Percentiles rank a stretch among this genome's conserved stretches.
Evolutionary conservation across 2,113 vertebrate species (phyloP).

Genomic region (Mionectes macconnelli): DNA sequence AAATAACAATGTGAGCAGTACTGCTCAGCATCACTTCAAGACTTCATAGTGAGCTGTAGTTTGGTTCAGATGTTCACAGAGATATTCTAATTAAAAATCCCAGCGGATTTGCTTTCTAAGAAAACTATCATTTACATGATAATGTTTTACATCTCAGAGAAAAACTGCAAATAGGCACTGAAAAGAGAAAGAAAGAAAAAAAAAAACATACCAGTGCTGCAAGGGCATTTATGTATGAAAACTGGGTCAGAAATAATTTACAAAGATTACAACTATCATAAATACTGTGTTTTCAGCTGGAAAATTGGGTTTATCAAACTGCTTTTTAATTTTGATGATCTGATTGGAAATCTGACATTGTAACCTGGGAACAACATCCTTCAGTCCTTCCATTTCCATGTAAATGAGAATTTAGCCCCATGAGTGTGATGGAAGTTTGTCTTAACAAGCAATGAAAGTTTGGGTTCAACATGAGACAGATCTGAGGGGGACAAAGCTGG

Average conservation of each 20-base stretch:
- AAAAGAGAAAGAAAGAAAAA: neutral
- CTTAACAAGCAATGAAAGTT: neutral
- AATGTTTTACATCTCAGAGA: slow-evolving; percentile 18
- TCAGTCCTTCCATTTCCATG: neutral
- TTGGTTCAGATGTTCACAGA: slow-evolving; percentile 24
- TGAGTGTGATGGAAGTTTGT: neutral
- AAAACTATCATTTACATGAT: slow-evolving; percentile 39
- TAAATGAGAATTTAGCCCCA: neutral
- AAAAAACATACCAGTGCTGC: neutral
- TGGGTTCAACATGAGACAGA: neutral
- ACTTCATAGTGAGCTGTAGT: neutral
- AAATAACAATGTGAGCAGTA: neutral
- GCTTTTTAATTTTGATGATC: slow-evolving; percentile 1
- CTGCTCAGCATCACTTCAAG: neutral
- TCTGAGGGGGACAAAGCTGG: neutral
- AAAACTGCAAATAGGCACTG: slow-evolving; percentile 13
- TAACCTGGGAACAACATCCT: neutral
- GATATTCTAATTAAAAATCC: slow-evolving; percentile 57
- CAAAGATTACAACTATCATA: neutral
- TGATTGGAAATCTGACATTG: slow-evolving; percentile 7
- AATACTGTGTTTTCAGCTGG: slow-evolving; percentile 17
- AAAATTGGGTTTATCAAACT: slow-evolving; percentile 31
- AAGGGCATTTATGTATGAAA: slow-evolving; percentile 18
- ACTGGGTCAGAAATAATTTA: slow-evolving; percentile 30
- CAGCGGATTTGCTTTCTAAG: slow-evolving; percentile 55